Base-by-base conservation (phyloP, 2,888 invertebrate species). In the Heliconius ismenius region DNA sequence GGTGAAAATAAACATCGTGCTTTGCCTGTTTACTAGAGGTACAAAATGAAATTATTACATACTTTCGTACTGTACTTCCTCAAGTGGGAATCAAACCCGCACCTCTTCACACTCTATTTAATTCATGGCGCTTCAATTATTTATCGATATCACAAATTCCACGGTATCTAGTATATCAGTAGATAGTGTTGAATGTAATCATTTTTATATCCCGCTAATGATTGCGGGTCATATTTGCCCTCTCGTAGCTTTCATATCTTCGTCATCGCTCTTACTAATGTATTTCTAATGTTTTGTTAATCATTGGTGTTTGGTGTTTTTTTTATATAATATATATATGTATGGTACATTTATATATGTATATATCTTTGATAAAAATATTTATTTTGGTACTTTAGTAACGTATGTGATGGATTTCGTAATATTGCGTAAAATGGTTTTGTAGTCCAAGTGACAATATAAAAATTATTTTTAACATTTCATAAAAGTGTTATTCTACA, bases 251-350 rank as follows among this genome's bases (percentile, higher is more conserved):
- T 67, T 69, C 68, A 74, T 76, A 72, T 76, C 54, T 49, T 76
- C 32, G 28, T 77, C 58, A 65, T 70, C 69, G 58, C 60, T 70
- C 43, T 76, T 65, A 58, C 77, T 79, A 79, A 79, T 79, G 79
- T 75, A 18, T 78, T 79, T 78, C 69, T 78, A 69, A 78, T 79
- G 78, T 78, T 76, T 54, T 32, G 67, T 70, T 79, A 67, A 74
- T 76, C 26, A 74, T 74, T 43, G 39, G 26, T 15, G 32, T 64
- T 69, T 43, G 32, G 36, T 32, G 32, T 32, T 32, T 32, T 32
- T 32, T 32, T 49, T 43, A 36, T 32, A 64, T 32, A 26, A 64
- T 32, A n/a, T 7, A n/a, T 63, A 49, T 21, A 21, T 60, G 2
- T 62, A 58, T 74, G 13, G 49, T 18, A 15, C 2, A 49, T 39